These are phyloP conservation scores for Drosophila funebris DNA, from an alignment of 1,140 invertebrate species.

Conservation along the genomic window DNA sequence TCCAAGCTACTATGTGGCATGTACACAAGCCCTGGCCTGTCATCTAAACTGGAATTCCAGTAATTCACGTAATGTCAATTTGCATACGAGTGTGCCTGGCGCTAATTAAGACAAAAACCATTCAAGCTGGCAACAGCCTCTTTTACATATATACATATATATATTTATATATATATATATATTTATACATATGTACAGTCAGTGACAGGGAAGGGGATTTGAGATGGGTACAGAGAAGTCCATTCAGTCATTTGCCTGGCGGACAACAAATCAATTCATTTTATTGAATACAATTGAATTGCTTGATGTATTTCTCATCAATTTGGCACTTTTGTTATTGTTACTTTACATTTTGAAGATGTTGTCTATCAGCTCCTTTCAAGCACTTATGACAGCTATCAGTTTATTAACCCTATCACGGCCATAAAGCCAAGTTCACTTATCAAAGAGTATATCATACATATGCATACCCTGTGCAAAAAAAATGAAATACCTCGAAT, in stretches of 20 bases:
- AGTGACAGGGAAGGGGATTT: neutral
- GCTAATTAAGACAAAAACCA: slow-evolving; percentile 67
- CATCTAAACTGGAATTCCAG: slow-evolving; percentile 61
- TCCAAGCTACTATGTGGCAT: slow-evolving; percentile 47
- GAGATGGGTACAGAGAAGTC: neutral
- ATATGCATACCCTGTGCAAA: neutral
- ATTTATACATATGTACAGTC: slow-evolving; percentile 17
- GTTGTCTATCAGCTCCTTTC: slow-evolving; percentile 24
- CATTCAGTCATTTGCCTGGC: slow-evolving; percentile 21
- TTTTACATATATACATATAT: slow-evolving; percentile 8
- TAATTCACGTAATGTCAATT: slow-evolving; percentile 75
- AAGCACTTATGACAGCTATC: slow-evolving; percentile 20
- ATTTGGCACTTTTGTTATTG: slow-evolving; percentile 17
- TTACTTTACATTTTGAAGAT: slow-evolving; percentile 9
- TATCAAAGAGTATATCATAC: too few species aligned
- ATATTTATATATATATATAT: slow-evolving; percentile 1
- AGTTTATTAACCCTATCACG: slow-evolving; percentile 21
- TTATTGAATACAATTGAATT: slow-evolving; percentile 76
- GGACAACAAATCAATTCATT: slow-evolving; percentile 79
- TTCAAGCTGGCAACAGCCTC: slow-evolving; percentile 44
- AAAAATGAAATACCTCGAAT: too few species aligned
- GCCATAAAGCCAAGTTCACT: slow-evolving; percentile 16
- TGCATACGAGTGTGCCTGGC: slow-evolving; percentile 54
- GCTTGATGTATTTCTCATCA: slow-evolving; percentile 17
- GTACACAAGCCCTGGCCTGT: slow-evolving; percentile 44